Conservation (phyloP, 2,113 vertebrate species). For the Mohoua ochrocephala region DNA sequence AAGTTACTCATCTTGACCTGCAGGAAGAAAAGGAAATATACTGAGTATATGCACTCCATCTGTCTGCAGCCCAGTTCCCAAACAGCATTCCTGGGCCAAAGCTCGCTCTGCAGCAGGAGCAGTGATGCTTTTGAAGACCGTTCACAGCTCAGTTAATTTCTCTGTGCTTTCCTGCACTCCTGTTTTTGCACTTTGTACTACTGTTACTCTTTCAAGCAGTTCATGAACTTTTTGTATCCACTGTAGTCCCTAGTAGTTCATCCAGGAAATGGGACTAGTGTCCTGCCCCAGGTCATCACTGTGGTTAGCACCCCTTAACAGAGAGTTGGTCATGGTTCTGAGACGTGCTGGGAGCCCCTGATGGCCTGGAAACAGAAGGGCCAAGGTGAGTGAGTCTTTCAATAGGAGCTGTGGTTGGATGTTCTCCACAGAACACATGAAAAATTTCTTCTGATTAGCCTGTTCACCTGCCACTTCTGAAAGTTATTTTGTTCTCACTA, state of each 20-base stretch:
- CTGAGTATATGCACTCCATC: conserved; percentile 44
- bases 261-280: conserved; percentile 39
- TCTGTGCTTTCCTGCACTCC: conserved; percentile 65
- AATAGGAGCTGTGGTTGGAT: conserved; percentile 39
- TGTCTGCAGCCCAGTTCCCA: conserved; percentile 16
- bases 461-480: conserved; percentile 54
- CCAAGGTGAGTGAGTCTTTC: conserved; percentile 24
- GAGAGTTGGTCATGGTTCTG: neutral
- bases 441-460: conserved; percentile 15
- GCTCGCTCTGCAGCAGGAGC: conserved; percentile 7
- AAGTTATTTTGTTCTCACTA: conserved; percentile 50
- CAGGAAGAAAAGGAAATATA: conserved; percentile 69
- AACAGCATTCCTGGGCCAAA: conserved; percentile 27
- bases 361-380: conserved; percentile 59
- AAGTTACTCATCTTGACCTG: conserved; percentile 62
- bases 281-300: conserved; percentile 40
- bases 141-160: conserved; percentile 58
- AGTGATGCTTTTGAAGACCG: neutral
- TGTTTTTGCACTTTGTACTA: conserved; percentile 73
- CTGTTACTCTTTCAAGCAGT: conserved; percentile 69
- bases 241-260: conserved; percentile 62
- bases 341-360: conserved; percentile 52
- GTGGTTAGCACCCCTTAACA: conserved; percentile 32
- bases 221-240: conserved; percentile 72
- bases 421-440: conserved; percentile 42